Evolutionary conservation across 2,888 invertebrate species (phyloP), one percentile per base, ranked within the genome.

Genomic region (Spatulosminthurus flaviceps): DNA sequence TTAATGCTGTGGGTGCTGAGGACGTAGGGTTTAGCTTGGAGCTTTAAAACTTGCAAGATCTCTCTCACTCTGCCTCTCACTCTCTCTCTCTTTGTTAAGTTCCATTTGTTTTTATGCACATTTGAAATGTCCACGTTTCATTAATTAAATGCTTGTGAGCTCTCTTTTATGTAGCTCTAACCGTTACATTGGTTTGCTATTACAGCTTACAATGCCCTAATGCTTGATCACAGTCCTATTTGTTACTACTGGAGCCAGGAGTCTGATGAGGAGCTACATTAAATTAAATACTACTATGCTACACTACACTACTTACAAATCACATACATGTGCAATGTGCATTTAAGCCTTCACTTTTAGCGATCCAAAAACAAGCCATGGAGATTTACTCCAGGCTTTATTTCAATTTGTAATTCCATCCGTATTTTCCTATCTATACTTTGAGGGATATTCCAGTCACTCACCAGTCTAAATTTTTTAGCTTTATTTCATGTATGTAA

Each of bases 51-150:
- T 51, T 51, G 51, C n/a, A 51, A 51, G 51, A n/a, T 19, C 19
- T 51, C 51, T 51, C 19, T 51, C 19, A 19, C 16, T 51, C 16
- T 19, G 7, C 51, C 16, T 19, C 16, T 51, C 51, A 5, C 16
- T 19, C n/a, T 9, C n/a, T 51, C 16, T 51, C n/a, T n/a, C n/a
- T n/a, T n/a, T 51, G 51, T 16, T 19, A 19, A 51, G 51, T n/a
- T 51, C 51, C 51, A 51, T 51, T 51, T 51, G 51, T 51, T 51
- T 51, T 51, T 51, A 51, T 51, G 51, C n/a, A 51, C n/a, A 51
- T 51, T 51, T 51, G 51, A 51, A 51, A 51, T 51, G 51, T 51
- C 51, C 51, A 51, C 51, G 51, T 51, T 51, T 51, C 51, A 51
- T 51, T 51, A 51, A 51, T 51, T 51, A 51, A 51, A 51, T 51